These are phyloP conservation scores for Amphipyra tragopoginis DNA, from an alignment of 2,888 invertebrate genomes.

Conservation along the genomic window DNA sequence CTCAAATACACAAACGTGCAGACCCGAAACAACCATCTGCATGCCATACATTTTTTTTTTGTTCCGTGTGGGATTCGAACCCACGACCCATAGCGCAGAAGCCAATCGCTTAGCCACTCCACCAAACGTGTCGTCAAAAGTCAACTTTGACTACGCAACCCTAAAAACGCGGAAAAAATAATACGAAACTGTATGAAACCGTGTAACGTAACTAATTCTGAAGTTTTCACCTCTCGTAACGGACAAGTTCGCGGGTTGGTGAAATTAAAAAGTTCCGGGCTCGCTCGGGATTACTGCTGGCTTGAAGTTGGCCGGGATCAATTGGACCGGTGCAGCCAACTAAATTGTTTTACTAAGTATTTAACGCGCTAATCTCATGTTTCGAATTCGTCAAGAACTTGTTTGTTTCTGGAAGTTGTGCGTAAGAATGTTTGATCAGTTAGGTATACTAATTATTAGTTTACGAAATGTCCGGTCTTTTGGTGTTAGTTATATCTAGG, in stretches of 20 bases:
- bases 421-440: constrained; percentile 20
- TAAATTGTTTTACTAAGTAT: constrained; percentile 46
- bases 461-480: constrained; percentile 1
- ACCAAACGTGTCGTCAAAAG: too few relatives aligned
- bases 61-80: too few relatives aligned
- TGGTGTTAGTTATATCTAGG: too few relatives aligned
- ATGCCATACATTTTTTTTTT: too few relatives aligned
- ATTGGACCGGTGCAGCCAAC: constrained; percentile 41
- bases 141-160: too few relatives aligned
- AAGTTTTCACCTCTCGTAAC: constrained; percentile 62
- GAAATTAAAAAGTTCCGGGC: constrained; percentile 54
- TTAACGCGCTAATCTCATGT: constrained; percentile 33
- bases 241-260: constrained; percentile 29
- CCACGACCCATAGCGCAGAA: too few relatives aligned
- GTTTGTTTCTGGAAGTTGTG: constrained; percentile 28
- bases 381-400: constrained; percentile 22
- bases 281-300: constrained; percentile 36
- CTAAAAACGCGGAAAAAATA: constrained; percentile 16
- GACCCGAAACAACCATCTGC: too few relatives aligned
- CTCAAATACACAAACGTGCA: too few relatives aligned
- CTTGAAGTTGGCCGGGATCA: constrained; percentile 38
- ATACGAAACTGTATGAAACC: constrained; percentile 21
- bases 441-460: constrained; percentile 32
- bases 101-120: too few relatives aligned
- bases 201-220: constrained; percentile 57